Percentiles rank a stretch among this genome's conserved stretches.
Evolutionary conservation across 2,888 invertebrate genomes (phyloP).

Genomic region (Caenorhabditis parvicauda): DNA sequence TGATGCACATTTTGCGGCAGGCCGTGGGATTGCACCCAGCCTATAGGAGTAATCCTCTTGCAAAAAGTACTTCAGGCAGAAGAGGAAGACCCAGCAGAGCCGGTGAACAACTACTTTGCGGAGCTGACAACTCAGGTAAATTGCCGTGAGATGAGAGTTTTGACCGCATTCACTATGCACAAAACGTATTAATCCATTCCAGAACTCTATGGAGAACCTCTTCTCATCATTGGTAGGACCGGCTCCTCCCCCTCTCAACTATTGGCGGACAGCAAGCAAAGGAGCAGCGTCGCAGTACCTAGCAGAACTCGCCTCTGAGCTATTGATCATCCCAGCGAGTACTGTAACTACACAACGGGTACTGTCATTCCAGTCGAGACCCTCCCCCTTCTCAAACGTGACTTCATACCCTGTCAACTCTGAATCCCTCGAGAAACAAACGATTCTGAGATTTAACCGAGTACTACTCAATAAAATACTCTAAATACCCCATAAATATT

Average conservation of each 20-base stretch:
- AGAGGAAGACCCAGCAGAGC: too few relatives aligned
- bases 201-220: slow-evolving; percentile 30
- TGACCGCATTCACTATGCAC: too few relatives aligned
- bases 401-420: slow-evolving; percentile 21
- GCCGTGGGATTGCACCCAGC: too few relatives aligned
- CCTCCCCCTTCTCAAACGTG: slow-evolving; percentile 9
- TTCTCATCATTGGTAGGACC: slow-evolving; percentile 24
- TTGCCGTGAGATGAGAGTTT: too few relatives aligned
- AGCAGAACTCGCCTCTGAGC: slow-evolving; percentile 47
- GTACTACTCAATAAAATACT: slow-evolving; percentile 16
- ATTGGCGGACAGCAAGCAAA: slow-evolving; percentile 30
- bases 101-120: too few relatives aligned
- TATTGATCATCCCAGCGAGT: slow-evolving; percentile 47
- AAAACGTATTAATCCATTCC: slow-evolving; percentile 4
- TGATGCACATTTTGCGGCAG: too few relatives aligned
- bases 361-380: slow-evolving; percentile 11
- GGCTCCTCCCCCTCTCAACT: slow-evolving; percentile 33
- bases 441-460: slow-evolving; percentile 36
- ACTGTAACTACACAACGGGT: slow-evolving; percentile 37
- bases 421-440: slow-evolving; percentile 33
- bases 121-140: too few relatives aligned
- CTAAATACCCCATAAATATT: slow-evolving; percentile 1
- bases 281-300: slow-evolving; percentile 20
- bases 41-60: too few relatives aligned
- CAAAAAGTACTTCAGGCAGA: too few relatives aligned